These are phyloP conservation scores for Sitta carolinensis DNA, from an alignment of 2,797 vertebrate genomes.

Conservation along the genomic window DNA sequence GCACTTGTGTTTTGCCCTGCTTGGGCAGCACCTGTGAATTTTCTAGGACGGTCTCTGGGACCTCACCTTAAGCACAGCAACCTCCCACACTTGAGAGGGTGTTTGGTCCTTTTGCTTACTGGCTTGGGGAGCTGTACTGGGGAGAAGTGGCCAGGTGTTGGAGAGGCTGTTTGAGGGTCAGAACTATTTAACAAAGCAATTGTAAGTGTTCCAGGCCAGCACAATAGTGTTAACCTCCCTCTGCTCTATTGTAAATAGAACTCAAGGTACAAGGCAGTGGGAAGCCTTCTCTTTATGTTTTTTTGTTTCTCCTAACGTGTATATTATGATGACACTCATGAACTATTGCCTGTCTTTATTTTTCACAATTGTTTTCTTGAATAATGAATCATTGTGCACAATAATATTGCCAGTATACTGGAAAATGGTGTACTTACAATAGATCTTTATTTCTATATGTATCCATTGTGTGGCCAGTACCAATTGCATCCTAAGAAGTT, in stretches of 20 bases:
- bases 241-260: neutral
- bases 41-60: fast-evolving
- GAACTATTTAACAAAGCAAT: neutral
- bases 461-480: constrained; percentile 19
- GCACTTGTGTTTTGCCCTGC: neutral
- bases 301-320: constrained; percentile 9
- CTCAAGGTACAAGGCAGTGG: constrained; percentile 56
- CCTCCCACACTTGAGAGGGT: neutral
- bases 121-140: neutral
- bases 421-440: constrained; percentile 14
- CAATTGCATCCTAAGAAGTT: neutral
- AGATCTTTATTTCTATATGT: constrained; percentile 48
- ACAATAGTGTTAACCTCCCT: constrained; percentile 49
- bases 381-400: constrained; percentile 56
- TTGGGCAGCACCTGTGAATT: neutral
- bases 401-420: constrained; percentile 26
- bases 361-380: constrained; percentile 50
- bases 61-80: neutral
- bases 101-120: neutral
- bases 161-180: neutral
- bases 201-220: neutral
- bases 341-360: constrained; percentile 39
- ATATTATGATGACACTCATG: constrained; percentile 25
- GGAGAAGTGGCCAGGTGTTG: neutral
- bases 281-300: neutral